Percentiles rank a stretch among this genome's conserved stretches.
phyloP scores from a whole-genome alignment of 2,888 invertebrate species.

The Pyrrhosoma nymphula region DNA sequence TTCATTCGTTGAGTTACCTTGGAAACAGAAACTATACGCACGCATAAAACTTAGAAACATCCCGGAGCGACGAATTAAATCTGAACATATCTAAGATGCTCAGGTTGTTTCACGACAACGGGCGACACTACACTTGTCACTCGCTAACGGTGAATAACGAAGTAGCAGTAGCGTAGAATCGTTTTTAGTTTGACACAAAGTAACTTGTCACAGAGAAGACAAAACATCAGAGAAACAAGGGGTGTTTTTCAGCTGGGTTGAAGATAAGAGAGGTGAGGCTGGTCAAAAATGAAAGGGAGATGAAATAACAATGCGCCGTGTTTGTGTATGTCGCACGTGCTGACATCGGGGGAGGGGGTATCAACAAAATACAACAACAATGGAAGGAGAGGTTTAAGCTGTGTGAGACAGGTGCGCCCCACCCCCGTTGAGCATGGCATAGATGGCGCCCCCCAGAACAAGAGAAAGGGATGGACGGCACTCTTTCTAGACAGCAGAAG shows the following conservation, averaged over 20 bases:
- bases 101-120: not conserved
- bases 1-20: not conserved
- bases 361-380: constrained; percentile 37
- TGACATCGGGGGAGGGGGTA: not conserved
- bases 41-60: not conserved
- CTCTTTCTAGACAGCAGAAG: not conserved
- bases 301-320: not conserved
- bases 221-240: constrained; percentile 4
- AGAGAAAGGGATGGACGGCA: constrained; percentile 56
- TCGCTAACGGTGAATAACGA: not conserved
- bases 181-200: not conserved
- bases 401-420: constrained; percentile 60
- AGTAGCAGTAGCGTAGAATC: not conserved
- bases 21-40: not conserved
- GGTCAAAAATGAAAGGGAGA: not conserved
- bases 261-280: not conserved
- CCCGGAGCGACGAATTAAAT: not conserved
- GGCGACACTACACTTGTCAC: not conserved
- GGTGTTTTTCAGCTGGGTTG: not conserved
- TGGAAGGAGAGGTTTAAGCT: not conserved
- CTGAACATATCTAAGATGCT: not conserved
- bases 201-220: not conserved
- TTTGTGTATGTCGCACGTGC: constrained; percentile 23
- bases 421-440: constrained; percentile 46
- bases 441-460: constrained; percentile 60